phyloP scores from a whole-genome alignment of 2,888 invertebrate species.

The Chloroclysta siterata region DNA sequence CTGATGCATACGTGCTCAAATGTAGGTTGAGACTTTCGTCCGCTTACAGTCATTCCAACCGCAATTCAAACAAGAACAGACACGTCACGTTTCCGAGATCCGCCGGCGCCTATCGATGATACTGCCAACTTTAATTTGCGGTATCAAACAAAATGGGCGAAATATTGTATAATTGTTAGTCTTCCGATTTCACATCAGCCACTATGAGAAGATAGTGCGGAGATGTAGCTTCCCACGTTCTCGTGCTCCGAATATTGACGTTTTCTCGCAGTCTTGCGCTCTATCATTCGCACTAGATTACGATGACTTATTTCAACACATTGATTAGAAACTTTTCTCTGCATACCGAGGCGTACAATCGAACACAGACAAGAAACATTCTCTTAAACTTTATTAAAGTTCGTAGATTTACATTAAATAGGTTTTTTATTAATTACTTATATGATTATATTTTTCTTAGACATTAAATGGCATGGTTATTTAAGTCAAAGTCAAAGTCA shows the following conservation, averaged over 20 bases:
- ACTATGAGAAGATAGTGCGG: constrained; percentile 56
- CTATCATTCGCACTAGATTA: constrained; percentile 41
- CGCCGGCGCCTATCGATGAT: constrained; percentile 57
- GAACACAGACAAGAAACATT: constrained; percentile 4
- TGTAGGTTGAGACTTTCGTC: constrained; percentile 80
- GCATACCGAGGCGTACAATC: constrained; percentile 18
- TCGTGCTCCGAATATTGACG: constrained; percentile 70
- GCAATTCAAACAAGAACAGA: constrained; percentile 74
- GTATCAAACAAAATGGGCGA: constrained; percentile 47
- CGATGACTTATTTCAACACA: constrained; percentile 34
- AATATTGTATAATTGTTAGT: constrained; percentile 59
- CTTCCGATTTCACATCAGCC: constrained; percentile 60
- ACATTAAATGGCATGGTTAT: no score
- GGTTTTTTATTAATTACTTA: neutral
- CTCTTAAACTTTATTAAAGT: neutral
- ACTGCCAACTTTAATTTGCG: constrained; percentile 61
- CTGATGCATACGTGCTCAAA: constrained; percentile 71
- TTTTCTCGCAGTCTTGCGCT: constrained; percentile 38
- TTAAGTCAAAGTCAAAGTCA: no score
- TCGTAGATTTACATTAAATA: neutral
- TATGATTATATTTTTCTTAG: neutral
- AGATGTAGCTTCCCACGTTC: constrained; percentile 73
- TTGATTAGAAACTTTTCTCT: constrained; percentile 35
- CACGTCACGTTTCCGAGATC: constrained; percentile 73
- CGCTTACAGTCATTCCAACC: constrained; percentile 68